These are phyloP conservation scores for Todiramphus saurophagus DNA, from an alignment of 2,113 vertebrate species.

Conservation along the genomic window DNA sequence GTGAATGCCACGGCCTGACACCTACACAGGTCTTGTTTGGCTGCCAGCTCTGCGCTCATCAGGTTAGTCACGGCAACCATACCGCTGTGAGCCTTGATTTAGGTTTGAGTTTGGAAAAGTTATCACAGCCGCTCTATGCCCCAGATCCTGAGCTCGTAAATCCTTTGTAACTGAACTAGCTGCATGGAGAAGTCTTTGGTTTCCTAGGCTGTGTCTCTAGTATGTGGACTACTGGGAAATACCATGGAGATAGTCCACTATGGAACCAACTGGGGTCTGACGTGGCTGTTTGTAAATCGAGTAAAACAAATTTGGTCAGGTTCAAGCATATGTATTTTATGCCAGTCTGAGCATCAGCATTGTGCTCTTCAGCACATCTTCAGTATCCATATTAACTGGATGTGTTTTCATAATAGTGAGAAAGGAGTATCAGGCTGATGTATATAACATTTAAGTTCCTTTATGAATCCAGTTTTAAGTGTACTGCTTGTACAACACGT, in stretches of 20 bases:
- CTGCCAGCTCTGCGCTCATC: not conserved
- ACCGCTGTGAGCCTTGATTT: not conserved
- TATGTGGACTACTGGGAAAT: not conserved
- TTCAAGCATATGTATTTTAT: not conserved
- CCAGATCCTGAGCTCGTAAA: not conserved
- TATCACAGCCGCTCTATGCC: rapidly evolving
- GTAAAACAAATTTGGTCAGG: not conserved
- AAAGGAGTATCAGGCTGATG: not conserved
- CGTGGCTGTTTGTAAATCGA: rapidly evolving
- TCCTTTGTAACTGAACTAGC: not conserved
- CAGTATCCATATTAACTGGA: not conserved
- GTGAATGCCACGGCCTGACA: not conserved
- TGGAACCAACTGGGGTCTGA: not conserved
- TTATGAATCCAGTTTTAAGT: not conserved
- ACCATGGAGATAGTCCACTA: not conserved
- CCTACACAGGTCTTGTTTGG: not conserved
- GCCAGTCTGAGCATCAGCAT: not conserved
- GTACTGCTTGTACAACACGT: not conserved
- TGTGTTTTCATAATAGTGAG: not conserved
- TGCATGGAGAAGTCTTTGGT: not conserved
- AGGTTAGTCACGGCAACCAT: not conserved
- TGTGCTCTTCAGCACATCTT: not conserved
- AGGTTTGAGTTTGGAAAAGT: not conserved
- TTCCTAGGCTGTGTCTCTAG: not conserved
- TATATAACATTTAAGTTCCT: not conserved